Evolutionary conservation across 2,797 vertebrate genomes (phyloP), one percentile per base, ranked within the genome.

Genomic region (Australoheros facetus): DNA sequence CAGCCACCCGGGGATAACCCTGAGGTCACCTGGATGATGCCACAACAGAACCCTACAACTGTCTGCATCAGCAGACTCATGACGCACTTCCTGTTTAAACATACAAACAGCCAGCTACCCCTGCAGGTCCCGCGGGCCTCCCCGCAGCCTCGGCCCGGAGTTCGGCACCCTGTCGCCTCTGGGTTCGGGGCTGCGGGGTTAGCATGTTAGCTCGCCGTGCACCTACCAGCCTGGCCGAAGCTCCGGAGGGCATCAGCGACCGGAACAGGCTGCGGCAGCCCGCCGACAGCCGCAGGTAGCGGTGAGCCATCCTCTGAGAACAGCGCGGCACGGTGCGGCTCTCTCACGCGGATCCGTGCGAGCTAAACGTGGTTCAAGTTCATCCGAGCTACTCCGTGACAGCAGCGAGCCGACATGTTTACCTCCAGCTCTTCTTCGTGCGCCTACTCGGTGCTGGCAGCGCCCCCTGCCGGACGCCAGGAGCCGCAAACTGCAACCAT

Each of bases 221-320:
- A 89, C 92, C 30, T 84, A 94, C 93, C 91, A 54, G 85, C 28
- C 89, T 69, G 45, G 19, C 2, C n/a, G 85, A 8, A 11, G 77
- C 57, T 23, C 3, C 32, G 74, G 53, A 13, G 23, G 78, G 56
- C 58, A 39, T 80, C 55, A 85, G 83, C 34, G 55, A 59, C 4
- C 87, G 81, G 53, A 90, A 26, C 8, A 78, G 1, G 56, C 1
- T 58, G 42, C 85, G 28, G 70, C 81, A 89, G 81, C 82, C 82
- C 4, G 72, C 79, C 0, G 85, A 87, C 78, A 94, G 74, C 45
- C 85, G 85, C 78, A 93, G 82, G 88, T 86, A 94, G 13, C 83
- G 87, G 78, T 91, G 90, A 8, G 91, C 89, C 93, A 94, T 94
- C 28, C 60, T n/a, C 34, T 12, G 23, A 8, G 5, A 3, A 23